Base-by-base conservation (phyloP, 2,797 vertebrate species). In the Erpetoichthys calabaricus region DNA sequence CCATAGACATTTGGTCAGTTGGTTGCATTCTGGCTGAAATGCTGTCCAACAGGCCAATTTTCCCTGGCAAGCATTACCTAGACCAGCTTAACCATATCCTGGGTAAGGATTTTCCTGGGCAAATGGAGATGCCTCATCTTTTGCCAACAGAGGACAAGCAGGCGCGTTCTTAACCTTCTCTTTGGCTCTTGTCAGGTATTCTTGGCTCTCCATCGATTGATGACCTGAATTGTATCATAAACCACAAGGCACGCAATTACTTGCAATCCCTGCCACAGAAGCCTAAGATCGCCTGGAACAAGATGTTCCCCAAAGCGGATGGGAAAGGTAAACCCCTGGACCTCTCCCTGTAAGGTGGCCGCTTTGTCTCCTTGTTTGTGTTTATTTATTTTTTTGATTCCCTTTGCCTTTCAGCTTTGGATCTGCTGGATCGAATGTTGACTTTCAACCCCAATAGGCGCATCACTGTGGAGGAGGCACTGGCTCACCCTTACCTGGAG, bases 1-100 rank as follows among this genome's bases (percentile, higher is more conserved):
- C 90, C 64, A 94, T 95, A 60, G 91, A 95, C 75, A 93, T 94
- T 68, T 95, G 91, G 92, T 94, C 91, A 44, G 92, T 94, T 5
- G 92, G 92, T 6, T 96, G 92, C 65, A 94, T 96, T 65, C 79
- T 95, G 67, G 92, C 91, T 58, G 92, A 96, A 70, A 96, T 96
- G 92, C 62, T 96, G 56, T 90, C 86, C 43, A 89, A 91, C 59
- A 82, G 85, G 1, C 91, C 91, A 10, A 91, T 96, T 64, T 96
- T 96, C 61, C 92, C 92, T 0, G 92, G 92, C 44, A 84, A 94
- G 5, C 91, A 94, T 63, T 96, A 96, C 72, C 71, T 96, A 60
- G 91, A 96, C 69, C 92, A 96, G 69, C 85, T 96, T 9, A 94
- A 93, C 68, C 89, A 93, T 60, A 93, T 96, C 77, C 75, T 92